These are phyloP conservation scores for Thaleichthys pacificus DNA, from an alignment of 2,797 vertebrate genomes.

Conservation along the genomic window DNA sequence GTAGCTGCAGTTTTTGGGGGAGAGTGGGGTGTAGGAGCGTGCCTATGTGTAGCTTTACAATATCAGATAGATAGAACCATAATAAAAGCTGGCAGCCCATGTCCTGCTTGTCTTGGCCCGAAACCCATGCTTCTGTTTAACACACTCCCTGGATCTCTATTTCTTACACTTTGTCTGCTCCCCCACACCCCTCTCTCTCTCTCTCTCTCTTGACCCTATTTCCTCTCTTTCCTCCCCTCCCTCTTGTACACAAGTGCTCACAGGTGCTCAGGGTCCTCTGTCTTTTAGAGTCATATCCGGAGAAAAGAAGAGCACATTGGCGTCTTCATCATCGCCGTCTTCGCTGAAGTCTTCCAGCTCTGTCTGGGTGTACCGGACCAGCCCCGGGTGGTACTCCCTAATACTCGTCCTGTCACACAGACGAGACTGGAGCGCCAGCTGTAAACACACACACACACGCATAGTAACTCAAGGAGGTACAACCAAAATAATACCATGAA, in stretches of 20 bases:
- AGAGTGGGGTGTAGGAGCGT: conserved; percentile 1
- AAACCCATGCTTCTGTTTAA: conserved; percentile 46
- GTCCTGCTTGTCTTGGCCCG: conserved; percentile 71
- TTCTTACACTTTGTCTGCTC: conserved; percentile 47
- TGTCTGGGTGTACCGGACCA: conserved; percentile 68
- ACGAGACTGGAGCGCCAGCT: conserved; percentile 81
- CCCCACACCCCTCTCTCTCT: conserved; percentile 20
- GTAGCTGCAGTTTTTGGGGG: conserved; percentile 45
- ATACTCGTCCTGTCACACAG: conserved; percentile 77
- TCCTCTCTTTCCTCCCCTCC: not conserved
- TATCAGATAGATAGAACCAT: conserved; percentile 78
- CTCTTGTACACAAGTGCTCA: no score
- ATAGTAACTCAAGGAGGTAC: conserved; percentile 2
- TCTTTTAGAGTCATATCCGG: conserved; percentile 81
- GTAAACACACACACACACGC: conserved; percentile 17
- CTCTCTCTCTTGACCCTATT: conserved; percentile 1
- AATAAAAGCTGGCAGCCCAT: conserved; percentile 78
- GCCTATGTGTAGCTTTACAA: conserved; percentile 63
- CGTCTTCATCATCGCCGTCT: conserved; percentile 75
- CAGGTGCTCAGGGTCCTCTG: conserved; percentile 72
- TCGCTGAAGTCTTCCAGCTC: conserved; percentile 66
- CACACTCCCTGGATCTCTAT: conserved; percentile 14
- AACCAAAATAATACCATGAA: not conserved
- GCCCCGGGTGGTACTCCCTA: conserved; percentile 76
- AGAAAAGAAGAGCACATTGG: conserved; percentile 81